Base-by-base conservation (phyloP, 2,888 invertebrate genomes). In the Xanthorhoe spadicearia region DNA sequence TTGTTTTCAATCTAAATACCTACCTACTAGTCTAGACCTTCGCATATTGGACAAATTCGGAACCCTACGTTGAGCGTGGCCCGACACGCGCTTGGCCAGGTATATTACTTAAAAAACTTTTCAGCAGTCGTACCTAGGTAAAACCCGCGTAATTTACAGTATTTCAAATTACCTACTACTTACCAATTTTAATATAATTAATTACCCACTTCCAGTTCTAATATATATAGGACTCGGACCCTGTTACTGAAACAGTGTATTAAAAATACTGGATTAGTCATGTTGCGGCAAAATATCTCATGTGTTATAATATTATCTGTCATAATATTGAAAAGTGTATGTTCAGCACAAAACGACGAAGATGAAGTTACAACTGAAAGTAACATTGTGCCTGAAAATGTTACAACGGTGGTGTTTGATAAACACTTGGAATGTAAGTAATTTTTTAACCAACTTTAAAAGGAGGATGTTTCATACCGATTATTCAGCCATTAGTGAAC, bases 91-190 rank as follows among this genome's bases (percentile, higher is more conserved):
- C n/a, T n/a, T n/a, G n/a, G n/a, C n/a, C n/a, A n/a, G n/a, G n/a
- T n/a, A n/a, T n/a, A n/a, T n/a, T n/a, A n/a, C n/a, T n/a, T n/a
- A n/a, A n/a, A n/a, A n/a, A n/a, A n/a, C n/a, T 13, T 43, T 38
- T 38, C 9, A 13, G 38, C 1, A 38, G 10, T 38, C 13, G 13
- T 13, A 5, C 10, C 10, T 10, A 56, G 48, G 57, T 32, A 58
- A 51, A 38, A n/a, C 38, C 43, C 38, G n/a, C 43, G 58, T 59
- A 43, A 38, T 19, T 59, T 35, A 50, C 58, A 19, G 10, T 58
- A 58, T n/a, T n/a, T n/a, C n/a, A n/a, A n/a, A n/a, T n/a, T n/a
- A n/a, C n/a, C n/a, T n/a, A n/a, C n/a, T n/a, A n/a, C n/a, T n/a
- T n/a, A n/a, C n/a, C n/a, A n/a, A n/a, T n/a, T n/a, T n/a, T n/a